Base-by-base conservation (phyloP, 1,140 invertebrate genomes). In the Zaprionus ghesquierei region DNA sequence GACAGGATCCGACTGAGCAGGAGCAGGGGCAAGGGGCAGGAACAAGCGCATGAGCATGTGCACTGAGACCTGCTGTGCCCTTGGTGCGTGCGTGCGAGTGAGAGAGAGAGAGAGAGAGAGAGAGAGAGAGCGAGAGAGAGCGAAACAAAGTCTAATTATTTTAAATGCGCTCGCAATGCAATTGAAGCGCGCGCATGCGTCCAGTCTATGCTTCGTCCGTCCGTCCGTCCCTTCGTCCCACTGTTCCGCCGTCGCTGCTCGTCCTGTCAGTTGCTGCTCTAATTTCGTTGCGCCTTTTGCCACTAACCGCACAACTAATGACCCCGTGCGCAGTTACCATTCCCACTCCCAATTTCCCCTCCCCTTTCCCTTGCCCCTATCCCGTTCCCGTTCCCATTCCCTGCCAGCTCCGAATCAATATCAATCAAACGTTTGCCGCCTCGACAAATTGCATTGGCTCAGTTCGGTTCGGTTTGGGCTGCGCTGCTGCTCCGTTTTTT, bases 371-470 rank as follows among this genome's bases (percentile, higher is more conserved):
- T n/a, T n/a, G n/a, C n/a, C n/a, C n/a, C n/a, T n/a, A n/a, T 27
- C 18, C 20, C 35, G 5, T 38, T 41, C 10, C 20, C 10, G 23
- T 10, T n/a, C 33, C n/a, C n/a, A n/a, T 25, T 22, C 10, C 63
- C 41, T 18, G 27, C 5, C 63, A 46, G 62, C 41, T 79, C 81
- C 60, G 81, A 85, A 86, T 87, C 81, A 87, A 87, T 85, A 86
- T 87, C 82, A 86, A 86, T 86, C 84, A 86, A 86, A 87, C 79
- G 81, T 61, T 75, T 66, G 82, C 79, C 81, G 82, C 81, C 82
- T 76, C 81, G 82, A 86, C 82, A 86, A 86, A 86, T 86, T 86
- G 82, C 78, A 80, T 79, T 77, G n/a, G 15, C 15, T 53, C n/a
- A 6, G 31, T 54, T 41, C 20, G 31, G 51, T 75, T 69, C 63